phyloP scores from a whole-genome alignment of 2,797 vertebrate species.

The Sebastes iracundus region DNA sequence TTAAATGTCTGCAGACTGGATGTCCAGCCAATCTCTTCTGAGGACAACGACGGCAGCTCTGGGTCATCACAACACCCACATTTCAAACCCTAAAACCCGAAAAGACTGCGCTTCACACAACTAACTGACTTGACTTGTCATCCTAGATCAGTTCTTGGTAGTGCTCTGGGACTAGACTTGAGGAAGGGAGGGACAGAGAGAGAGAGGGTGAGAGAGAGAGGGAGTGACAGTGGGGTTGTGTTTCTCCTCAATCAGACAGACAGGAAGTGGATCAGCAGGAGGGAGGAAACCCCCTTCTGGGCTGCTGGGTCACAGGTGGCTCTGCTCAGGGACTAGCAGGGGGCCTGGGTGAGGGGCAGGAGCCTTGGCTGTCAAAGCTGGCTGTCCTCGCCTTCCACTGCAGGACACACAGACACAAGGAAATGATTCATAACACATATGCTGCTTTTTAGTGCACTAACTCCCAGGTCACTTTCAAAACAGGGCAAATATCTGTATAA shows the following conservation, averaged over 20 bases:
- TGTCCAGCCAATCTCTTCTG: slow-evolving; percentile 28
- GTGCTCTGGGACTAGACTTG: slow-evolving; percentile 58
- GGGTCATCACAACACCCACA: slow-evolving; percentile 30
- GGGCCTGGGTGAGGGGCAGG: slow-evolving; percentile 93
- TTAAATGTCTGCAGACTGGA: slow-evolving; percentile 40
- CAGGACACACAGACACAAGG: slow-evolving; percentile 53
- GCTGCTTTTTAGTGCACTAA: not conserved
- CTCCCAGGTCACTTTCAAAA: not conserved
- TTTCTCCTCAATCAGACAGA: slow-evolving; percentile 79
- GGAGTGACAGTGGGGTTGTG: slow-evolving; percentile 61
- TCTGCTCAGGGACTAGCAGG: slow-evolving; percentile 91
- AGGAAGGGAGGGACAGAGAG: slow-evolving; percentile 31
- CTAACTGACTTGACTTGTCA: slow-evolving; percentile 52
- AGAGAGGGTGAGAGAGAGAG: slow-evolving; percentile 31
- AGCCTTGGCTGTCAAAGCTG: slow-evolving; percentile 97
- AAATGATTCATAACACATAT: slow-evolving; percentile 43
- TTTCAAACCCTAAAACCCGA: slow-evolving; percentile 46
- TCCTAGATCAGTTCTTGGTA: slow-evolving; percentile 66
- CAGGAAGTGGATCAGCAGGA: slow-evolving; percentile 75
- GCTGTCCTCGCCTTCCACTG: slow-evolving; percentile 97
- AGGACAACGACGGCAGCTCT: slow-evolving; percentile 21
- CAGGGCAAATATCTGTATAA: not conserved
- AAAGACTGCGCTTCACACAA: slow-evolving; percentile 56
- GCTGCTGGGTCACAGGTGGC: slow-evolving; percentile 77
- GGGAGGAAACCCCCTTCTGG: slow-evolving; percentile 66